These are phyloP conservation scores for Lepeophtheirus nordmannii DNA, from an alignment of 2,888 invertebrate genomes.

Conservation along the genomic window DNA sequence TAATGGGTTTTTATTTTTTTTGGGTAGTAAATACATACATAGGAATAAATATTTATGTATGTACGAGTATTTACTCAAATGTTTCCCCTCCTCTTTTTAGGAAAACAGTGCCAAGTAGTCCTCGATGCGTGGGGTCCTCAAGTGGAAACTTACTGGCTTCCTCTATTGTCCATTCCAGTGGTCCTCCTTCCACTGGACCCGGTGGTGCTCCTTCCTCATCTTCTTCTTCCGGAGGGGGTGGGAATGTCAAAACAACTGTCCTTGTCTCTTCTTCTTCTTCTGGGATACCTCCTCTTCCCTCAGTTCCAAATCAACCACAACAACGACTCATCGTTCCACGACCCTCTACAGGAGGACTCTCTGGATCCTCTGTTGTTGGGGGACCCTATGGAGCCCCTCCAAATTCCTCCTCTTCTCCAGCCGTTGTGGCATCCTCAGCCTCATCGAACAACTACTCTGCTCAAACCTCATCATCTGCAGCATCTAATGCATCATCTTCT, in stretches of 20 bases:
- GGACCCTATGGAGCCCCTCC: not conserved
- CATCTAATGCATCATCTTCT: constrained; percentile 22
- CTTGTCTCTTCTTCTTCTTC: constrained; percentile 26
- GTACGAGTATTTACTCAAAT: too few species aligned
- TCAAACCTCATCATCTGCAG: constrained; percentile 22
- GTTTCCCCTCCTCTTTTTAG: constrained; percentile 1
- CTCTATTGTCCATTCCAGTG: constrained; percentile 11
- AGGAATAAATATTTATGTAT: too few species aligned
- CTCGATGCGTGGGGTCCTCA: constrained; percentile 6
- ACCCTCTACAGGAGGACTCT: constrained; percentile 2
- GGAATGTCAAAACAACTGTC: constrained; percentile 19
- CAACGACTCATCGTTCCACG: constrained; percentile 20
- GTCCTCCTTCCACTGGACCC: not conserved
- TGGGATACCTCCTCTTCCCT: constrained; percentile 19
- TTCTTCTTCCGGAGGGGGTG: not conserved
- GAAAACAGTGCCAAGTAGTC: constrained; percentile 21
- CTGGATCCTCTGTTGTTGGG: not conserved
- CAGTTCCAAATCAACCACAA: constrained; percentile 23
- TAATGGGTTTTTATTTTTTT: too few species aligned
- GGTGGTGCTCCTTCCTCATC: not conserved
- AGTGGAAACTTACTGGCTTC: not conserved
- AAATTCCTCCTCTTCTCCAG: constrained; percentile 21
- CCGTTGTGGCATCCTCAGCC: not conserved
- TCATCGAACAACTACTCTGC: constrained; percentile 12
- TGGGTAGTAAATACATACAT: too few species aligned